These are phyloP conservation scores for Agraylea sexmaculata DNA, from an alignment of 1,140 invertebrate species.

Conservation along the genomic window DNA sequence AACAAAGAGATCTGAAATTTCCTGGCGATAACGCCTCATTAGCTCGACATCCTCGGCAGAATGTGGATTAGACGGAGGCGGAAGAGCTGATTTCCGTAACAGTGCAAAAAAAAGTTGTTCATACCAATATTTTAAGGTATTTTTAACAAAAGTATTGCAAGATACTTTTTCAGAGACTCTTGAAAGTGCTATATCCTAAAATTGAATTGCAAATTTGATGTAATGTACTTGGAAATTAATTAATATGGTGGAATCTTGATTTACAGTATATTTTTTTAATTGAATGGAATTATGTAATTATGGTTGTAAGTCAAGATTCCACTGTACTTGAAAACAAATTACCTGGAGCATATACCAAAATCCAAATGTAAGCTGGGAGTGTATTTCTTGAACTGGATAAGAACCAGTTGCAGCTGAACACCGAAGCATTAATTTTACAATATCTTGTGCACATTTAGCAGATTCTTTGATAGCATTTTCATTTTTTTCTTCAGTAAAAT, in stretches of 20 bases:
- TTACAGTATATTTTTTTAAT: too few relatives aligned
- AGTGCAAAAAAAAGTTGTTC: constrained; percentile 27
- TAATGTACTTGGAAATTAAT: not conserved
- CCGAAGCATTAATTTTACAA: constrained; percentile 52
- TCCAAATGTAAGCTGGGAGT: constrained; percentile 71
- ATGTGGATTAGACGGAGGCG: constrained; percentile 32
- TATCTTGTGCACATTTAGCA: constrained; percentile 23
- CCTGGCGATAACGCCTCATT: constrained; percentile 82
- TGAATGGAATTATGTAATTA: too few relatives aligned
- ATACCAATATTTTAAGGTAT: constrained; percentile 15
- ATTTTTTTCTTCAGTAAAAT: constrained; percentile 1
- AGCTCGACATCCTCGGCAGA: constrained; percentile 69
- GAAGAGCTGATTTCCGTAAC: constrained; percentile 30
- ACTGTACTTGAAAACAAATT: constrained; percentile 9
- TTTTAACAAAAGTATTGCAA: constrained; percentile 7
- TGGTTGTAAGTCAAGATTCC: too few relatives aligned
- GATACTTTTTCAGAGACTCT: constrained; percentile 9
- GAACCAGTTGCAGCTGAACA: constrained; percentile 69
- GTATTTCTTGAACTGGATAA: constrained; percentile 74
- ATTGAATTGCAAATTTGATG: not conserved
- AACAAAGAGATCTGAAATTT: constrained; percentile 78
- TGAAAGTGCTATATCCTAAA: constrained; percentile 17
- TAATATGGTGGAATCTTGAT: too few relatives aligned
- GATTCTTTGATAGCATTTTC: constrained; percentile 7
- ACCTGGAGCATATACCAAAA: constrained; percentile 88